These are phyloP conservation scores for Euwallacea similis DNA, from an alignment of 1,140 invertebrate species.

Conservation along the genomic window DNA sequence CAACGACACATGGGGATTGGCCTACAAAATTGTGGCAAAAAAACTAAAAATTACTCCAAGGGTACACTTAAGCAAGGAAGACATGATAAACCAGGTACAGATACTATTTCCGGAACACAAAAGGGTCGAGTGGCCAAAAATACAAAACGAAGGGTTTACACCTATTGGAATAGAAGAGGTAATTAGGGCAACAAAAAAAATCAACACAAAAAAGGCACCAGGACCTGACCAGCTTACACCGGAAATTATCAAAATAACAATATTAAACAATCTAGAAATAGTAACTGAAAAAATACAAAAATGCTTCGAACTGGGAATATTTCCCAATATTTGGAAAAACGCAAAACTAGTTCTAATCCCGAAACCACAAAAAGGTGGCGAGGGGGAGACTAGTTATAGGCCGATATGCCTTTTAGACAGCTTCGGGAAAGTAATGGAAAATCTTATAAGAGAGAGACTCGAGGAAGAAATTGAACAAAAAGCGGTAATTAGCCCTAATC, in stretches of 20 bases:
- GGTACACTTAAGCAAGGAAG: neutral
- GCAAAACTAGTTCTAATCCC: neutral
- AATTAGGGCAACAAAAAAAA: too few species aligned
- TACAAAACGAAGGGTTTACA: too few species aligned
- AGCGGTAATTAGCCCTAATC: neutral
- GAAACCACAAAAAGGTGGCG: slow-evolving; percentile 11
- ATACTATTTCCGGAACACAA: too few species aligned
- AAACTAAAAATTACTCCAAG: neutral
- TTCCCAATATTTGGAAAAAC: neutral
- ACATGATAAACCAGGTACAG: too few species aligned
- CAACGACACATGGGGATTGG: neutral
- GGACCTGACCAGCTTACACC: too few species aligned
- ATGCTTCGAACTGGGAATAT: neutral
- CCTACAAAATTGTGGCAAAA: neutral
- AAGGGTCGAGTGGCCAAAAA: too few species aligned
- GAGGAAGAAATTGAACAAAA: slow-evolving; percentile 1
- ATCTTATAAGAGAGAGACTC: slow-evolving; percentile 16
- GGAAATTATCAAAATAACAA: neutral
- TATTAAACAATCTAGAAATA: neutral
- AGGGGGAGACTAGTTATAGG: slow-evolving; percentile 10
- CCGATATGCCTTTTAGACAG: slow-evolving; percentile 29
- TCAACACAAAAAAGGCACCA: too few species aligned
- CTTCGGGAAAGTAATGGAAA: slow-evolving; percentile 14
- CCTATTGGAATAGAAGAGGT: too few species aligned
- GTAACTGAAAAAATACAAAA: neutral